These are phyloP conservation scores for Parambassis ranga DNA, from an alignment of 2,797 vertebrate species.

Conservation along the genomic window DNA sequence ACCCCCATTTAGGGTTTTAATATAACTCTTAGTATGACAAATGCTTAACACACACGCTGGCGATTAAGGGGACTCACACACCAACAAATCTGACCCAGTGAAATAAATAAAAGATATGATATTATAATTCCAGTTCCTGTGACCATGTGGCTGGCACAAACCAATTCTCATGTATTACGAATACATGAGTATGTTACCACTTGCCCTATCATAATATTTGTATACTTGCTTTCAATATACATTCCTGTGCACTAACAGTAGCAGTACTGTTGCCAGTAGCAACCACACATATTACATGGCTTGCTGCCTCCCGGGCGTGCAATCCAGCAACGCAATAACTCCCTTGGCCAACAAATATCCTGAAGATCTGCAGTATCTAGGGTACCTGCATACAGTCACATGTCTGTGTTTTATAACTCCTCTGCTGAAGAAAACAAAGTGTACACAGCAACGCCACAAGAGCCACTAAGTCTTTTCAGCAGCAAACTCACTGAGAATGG, in stretches of 20 bases:
- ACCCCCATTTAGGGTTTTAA: too few species aligned
- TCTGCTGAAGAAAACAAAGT: constrained; percentile 19
- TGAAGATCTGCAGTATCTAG: constrained; percentile 51
- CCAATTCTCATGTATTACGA: constrained; percentile 1
- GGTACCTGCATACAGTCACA: constrained; percentile 61
- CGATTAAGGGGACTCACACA: too few species aligned
- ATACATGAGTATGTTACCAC: not conserved
- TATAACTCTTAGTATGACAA: too few species aligned
- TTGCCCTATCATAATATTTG: constrained; percentile 9
- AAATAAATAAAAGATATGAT: too few species aligned
- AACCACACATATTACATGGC: constrained; percentile 64
- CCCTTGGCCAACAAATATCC: constrained; percentile 59
- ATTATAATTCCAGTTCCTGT: not conserved
- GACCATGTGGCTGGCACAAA: not conserved
- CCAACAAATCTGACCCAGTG: too few species aligned
- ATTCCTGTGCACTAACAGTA: constrained; percentile 39
- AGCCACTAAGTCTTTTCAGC: constrained; percentile 19
- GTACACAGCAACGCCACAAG: constrained; percentile 4
- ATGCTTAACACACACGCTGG: too few species aligned
- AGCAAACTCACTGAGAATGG: not conserved
- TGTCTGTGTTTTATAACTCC: constrained; percentile 56
- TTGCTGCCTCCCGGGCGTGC: constrained; percentile 48
- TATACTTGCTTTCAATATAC: constrained; percentile 35
- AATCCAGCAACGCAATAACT: constrained; percentile 65
- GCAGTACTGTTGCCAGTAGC: constrained; percentile 60